Evolutionary conservation across 2,797 vertebrate genomes (phyloP).

Genomic region (Manis javanica): DNA sequence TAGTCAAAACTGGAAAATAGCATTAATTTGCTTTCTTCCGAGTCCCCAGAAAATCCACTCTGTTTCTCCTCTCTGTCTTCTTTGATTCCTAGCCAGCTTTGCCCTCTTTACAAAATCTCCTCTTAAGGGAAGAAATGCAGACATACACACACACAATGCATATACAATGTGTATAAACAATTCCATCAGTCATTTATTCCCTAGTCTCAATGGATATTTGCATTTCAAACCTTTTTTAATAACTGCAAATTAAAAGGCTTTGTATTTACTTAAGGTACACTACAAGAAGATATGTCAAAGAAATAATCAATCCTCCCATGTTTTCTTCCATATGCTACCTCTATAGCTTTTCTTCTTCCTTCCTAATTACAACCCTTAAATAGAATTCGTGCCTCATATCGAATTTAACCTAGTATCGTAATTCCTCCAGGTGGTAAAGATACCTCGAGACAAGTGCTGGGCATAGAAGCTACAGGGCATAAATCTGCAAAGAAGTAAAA

Average conservation of each 20-base stretch:
- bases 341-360: too few relatives aligned
- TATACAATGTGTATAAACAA: not conserved
- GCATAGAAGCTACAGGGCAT: too few relatives aligned
- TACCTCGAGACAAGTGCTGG: too few relatives aligned
- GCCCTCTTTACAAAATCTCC: not conserved
- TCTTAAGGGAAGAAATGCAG: slow-evolving; percentile 27
- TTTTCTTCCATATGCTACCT: too few relatives aligned
- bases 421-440: too few relatives aligned
- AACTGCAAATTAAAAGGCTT: not conserved
- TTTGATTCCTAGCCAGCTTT: not conserved
- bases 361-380: too few relatives aligned
- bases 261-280: not conserved
- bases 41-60: not conserved
- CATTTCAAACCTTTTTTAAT: not conserved
- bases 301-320: too few relatives aligned
- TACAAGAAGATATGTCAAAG: too few relatives aligned
- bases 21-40: not conserved
- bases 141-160: not conserved
- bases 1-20: not conserved
- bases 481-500: too few relatives aligned
- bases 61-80: not conserved
- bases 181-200: not conserved
- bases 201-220: not conserved
- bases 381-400: too few relatives aligned
- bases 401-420: too few relatives aligned